Evolutionary conservation across 2,797 vertebrate species (phyloP), one percentile per base, ranked within the genome.

Genomic region (Sebastes steindachneri): DNA sequence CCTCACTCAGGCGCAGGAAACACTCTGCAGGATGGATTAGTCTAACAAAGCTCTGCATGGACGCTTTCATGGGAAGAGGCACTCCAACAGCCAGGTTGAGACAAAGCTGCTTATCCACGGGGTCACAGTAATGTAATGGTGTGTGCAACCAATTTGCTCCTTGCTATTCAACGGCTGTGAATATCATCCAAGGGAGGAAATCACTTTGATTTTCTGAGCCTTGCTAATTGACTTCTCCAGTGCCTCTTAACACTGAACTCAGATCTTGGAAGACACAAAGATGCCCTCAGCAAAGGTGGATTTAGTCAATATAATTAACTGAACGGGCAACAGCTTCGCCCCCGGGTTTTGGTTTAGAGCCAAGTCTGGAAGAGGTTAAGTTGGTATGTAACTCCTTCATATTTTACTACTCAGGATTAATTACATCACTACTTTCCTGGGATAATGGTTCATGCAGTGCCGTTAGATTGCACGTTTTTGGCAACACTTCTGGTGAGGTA

Each of bases 31-130:
- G 86, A 93, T 91, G 91, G 89, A 93, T 94, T 89, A 92, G 80
- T 84, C 82, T 87, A 82, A 92, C 87, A 91, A 86, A 91, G 86
- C 88, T 84, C 86, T 77, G 91, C 87, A 77, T 88, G 89, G 87
- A 80, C 28, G 84, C 90, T 75, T 91, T 93, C 86, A 87, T 62
- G 64, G 86, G 54, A 83, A 91, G 90, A 85, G 71, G 73, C 91
- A 87, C 89, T 95, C 84, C 77, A 86, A 77, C 80, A 88, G 83
- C 80, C 88, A 91, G 86, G 91, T 85, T 90, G 86, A 93, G 85
- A 93, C 89, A 93, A 93, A 94, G 93, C 92, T 85, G 88, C 95
- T 94, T 94, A 94, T 91, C 90, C 93, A 85, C 63, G 7, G 87
- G 89, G 93, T 93, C 89, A 89, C 79, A 88, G 80, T 82, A 89